Conservation (phyloP, 2,888 invertebrate genomes). For the Seira musarum region DNA sequence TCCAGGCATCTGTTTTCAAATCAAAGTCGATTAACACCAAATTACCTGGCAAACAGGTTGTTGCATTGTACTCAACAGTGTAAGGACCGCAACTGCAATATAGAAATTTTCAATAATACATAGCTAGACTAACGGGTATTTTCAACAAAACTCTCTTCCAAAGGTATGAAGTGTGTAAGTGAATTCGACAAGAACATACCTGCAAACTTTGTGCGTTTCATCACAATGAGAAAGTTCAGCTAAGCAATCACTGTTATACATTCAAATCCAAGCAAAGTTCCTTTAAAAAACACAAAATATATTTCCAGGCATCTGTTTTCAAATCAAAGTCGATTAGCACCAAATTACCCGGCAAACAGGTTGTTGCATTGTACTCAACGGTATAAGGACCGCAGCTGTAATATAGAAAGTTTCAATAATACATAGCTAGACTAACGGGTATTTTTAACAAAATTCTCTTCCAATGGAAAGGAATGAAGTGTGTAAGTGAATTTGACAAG, state of each 20-base stretch:
- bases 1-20: too few relatives aligned
- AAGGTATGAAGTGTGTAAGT: too few relatives aligned
- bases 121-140: too few relatives aligned
- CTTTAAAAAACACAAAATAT: constrained; percentile 76
- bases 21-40: constrained; percentile 12
- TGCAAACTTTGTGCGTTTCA: constrained; percentile 82
- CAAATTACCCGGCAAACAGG: constrained; percentile 87
- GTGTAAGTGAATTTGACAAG: too few relatives aligned
- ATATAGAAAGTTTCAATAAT: too few relatives aligned
- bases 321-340: constrained; percentile 7
- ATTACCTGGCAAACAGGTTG: constrained; percentile 89
- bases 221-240: constrained; percentile 77
- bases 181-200: too few relatives aligned
- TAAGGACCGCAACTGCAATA: constrained; percentile 88
- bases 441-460: too few relatives aligned
- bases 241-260: constrained; percentile 84
- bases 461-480: too few relatives aligned
- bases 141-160: too few relatives aligned
- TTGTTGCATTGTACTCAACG: constrained; percentile 83
- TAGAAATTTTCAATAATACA: too few relatives aligned
- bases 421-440: too few relatives aligned
- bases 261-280: constrained; percentile 86
- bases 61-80: constrained; percentile 84
- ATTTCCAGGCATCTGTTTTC: too few relatives aligned
- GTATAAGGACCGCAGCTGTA: constrained; percentile 89